Conservation (phyloP, 2,888 invertebrate genomes). For the Anagyrus pseudococci region DNA sequence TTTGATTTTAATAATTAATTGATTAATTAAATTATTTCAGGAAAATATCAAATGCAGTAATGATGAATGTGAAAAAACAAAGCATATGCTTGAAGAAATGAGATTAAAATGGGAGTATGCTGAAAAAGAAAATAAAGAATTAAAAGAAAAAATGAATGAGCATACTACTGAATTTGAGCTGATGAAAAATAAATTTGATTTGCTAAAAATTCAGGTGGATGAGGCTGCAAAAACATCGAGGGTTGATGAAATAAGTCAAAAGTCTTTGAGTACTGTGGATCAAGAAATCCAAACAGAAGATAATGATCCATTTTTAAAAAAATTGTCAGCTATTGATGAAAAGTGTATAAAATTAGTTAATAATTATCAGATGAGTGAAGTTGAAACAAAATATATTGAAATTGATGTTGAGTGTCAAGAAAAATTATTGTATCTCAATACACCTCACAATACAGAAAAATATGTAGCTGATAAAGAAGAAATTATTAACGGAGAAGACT, state of each 20-base stretch:
- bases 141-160: conserved; percentile 42
- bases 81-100: conserved; percentile 15
- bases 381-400: too few species aligned
- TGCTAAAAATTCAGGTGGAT: conserved; percentile 42
- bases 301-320: too few species aligned
- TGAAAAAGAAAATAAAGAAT: conserved; percentile 41
- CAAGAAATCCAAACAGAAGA: conserved; percentile 21
- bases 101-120: conserved; percentile 16
- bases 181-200: conserved; percentile 40
- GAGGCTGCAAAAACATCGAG: conserved; percentile 41
- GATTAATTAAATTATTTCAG: neutral
- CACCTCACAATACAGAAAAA: too few species aligned
- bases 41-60: conserved; percentile 5
- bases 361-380: too few species aligned
- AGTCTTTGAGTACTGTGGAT: conserved; percentile 1
- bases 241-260: conserved; percentile 19
- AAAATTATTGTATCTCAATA: conserved; percentile 34
- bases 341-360: conserved; percentile 8
- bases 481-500: neutral
- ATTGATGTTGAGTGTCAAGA: conserved; percentile 41
- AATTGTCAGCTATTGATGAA: neutral
- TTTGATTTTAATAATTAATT: too few species aligned
- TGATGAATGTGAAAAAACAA: too few species aligned
- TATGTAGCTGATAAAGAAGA: too few species aligned
- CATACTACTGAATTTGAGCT: conserved; percentile 38